Percentiles rank a stretch among this genome's conserved stretches.
These are phyloP conservation scores for Drosophila quinaria DNA, from an alignment of 2,888 invertebrate species.

Conservation along the genomic window DNA sequence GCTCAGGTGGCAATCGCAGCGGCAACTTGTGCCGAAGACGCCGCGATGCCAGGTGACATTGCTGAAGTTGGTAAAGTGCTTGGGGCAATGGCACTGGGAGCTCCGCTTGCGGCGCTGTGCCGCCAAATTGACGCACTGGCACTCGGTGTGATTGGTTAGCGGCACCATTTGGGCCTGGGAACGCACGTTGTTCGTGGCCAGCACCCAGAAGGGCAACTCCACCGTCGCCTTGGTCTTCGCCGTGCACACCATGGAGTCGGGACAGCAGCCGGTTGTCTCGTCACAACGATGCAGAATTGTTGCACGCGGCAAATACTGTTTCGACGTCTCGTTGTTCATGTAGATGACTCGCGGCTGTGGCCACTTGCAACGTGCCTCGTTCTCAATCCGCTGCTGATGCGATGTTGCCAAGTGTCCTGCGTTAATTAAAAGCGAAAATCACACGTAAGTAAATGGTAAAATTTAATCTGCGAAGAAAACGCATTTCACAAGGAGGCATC, in stretches of 20 bases:
- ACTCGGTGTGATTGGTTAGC: constrained; percentile 84
- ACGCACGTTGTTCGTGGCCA: constrained; percentile 23
- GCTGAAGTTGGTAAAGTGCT: constrained; percentile 84
- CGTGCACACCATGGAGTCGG: constrained; percentile 89
- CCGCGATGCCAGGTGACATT: constrained; percentile 29
- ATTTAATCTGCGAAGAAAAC: constrained; percentile 1
- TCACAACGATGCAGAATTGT: constrained; percentile 94
- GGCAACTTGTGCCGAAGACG: constrained; percentile 84
- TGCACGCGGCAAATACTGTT: constrained; percentile 92
- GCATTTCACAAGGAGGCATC: background rate
- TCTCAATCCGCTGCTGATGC: constrained; percentile 72
- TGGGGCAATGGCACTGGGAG: constrained; percentile 73
- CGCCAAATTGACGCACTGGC: constrained; percentile 76
- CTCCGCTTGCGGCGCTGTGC: constrained; percentile 56
- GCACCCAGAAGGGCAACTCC: constrained; percentile 71
- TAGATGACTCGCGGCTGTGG: constrained; percentile 80
- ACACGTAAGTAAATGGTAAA: constrained; percentile 1
- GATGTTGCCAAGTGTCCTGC: constrained; percentile 65
- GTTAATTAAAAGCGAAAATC: constrained; percentile 30
- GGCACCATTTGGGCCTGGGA: constrained; percentile 47
- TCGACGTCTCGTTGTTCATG: constrained; percentile 86
- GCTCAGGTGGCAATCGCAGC: constrained; percentile 89
- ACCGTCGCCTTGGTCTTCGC: constrained; percentile 88
- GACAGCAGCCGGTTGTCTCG: constrained; percentile 94
- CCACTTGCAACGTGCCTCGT: constrained; percentile 73